Evolutionary conservation across 2,888 invertebrate species (phyloP).

Genomic region (Drosophila tanythrix): DNA sequence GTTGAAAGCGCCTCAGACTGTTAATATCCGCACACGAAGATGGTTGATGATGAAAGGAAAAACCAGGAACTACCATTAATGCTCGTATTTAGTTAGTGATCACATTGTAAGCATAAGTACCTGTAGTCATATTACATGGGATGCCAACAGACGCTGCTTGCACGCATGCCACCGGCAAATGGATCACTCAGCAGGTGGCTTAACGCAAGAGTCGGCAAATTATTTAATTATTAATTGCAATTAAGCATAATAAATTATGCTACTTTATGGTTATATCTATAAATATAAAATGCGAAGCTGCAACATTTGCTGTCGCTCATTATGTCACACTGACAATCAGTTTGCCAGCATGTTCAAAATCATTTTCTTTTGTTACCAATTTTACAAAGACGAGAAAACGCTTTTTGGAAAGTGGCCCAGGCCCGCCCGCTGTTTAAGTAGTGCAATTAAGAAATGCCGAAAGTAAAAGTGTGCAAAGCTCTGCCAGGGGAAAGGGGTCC

Average conservation of each 20-base stretch:
- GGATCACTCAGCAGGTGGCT: neutral
- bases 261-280: constrained; percentile 3
- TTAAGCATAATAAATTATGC: constrained; percentile 56
- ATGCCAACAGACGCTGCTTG: constrained; percentile 12
- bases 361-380: constrained; percentile 48
- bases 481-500: neutral
- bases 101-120: constrained; percentile 14
- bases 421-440: constrained; percentile 68
- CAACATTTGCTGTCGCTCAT: constrained; percentile 22
- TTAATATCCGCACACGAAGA: constrained; percentile 40
- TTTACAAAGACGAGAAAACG: constrained; percentile 32
- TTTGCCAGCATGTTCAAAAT: constrained; percentile 37
- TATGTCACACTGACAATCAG: constrained; percentile 43
- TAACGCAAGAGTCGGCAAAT: constrained; percentile 39
- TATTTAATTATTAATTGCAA: constrained; percentile 52
- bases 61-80: constrained; percentile 23
- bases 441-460: constrained; percentile 65
- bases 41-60: constrained; percentile 7
- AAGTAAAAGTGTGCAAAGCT: constrained; percentile 67
- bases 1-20: constrained; percentile 7
- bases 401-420: constrained; percentile 58
- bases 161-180: constrained; percentile 14
- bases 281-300: constrained; percentile 22
- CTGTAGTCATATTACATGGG: neutral
- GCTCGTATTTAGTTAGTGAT: constrained; percentile 18